Evolutionary conservation across 2,888 invertebrate genomes (phyloP).

Genomic region (Oscheius myriophilus): DNA sequence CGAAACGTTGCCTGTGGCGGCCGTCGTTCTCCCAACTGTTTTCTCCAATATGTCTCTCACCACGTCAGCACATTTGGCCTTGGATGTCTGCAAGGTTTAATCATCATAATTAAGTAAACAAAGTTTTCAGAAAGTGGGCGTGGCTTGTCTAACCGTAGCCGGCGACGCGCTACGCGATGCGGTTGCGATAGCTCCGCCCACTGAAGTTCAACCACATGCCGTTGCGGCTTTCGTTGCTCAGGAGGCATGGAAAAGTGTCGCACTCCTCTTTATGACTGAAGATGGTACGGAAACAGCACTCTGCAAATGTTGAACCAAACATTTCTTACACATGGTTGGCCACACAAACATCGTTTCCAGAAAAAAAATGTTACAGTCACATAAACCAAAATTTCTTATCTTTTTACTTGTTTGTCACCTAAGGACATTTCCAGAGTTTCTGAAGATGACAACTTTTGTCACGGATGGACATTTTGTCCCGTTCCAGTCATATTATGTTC

Average conservation of each 20-base stretch:
- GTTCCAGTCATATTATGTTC: constrained; percentile 13
- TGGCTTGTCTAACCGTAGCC: constrained; percentile 6
- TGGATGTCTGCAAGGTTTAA: constrained; percentile 17
- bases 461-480: constrained; percentile 19
- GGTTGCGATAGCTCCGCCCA: constrained; percentile 24
- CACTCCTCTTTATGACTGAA: constrained; percentile 36
- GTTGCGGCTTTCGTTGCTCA: constrained; percentile 39
- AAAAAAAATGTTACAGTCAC: no score
- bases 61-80: background rate
- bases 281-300: background rate
- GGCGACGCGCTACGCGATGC: constrained; percentile 13
- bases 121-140: background rate
- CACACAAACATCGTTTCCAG: no score
- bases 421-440: no score
- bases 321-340: no score
- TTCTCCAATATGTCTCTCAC: constrained; percentile 12
- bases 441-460: no score
- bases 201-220: constrained; percentile 36
- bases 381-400: no score
- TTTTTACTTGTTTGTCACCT: no score
- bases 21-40: constrained; percentile 16
- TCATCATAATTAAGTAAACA: background rate
- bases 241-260: constrained; percentile 43
- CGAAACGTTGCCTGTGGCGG: background rate
- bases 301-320: no score